Conservation (phyloP, 2,797 vertebrate species). For the Dicrostonyx torquatus region DNA sequence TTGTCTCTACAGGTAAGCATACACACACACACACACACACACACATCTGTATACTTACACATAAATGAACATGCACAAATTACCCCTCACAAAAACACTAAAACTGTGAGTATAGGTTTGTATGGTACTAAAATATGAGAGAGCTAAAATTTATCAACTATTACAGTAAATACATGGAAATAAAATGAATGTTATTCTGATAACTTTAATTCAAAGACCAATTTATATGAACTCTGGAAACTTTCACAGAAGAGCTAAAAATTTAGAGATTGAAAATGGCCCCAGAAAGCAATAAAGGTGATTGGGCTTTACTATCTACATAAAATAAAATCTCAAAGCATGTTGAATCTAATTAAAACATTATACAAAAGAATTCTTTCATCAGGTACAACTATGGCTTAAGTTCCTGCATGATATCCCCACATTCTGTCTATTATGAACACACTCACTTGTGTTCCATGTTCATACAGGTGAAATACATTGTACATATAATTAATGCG, state of each 20-base stretch:
- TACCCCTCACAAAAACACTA: not conserved
- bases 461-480: not conserved
- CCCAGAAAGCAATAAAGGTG: not conserved
- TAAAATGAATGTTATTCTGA: not conserved
- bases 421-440: not conserved
- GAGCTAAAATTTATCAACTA: not conserved
- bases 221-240: not conserved
- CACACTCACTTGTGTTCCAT: not conserved
- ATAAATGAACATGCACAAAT: not conserved
- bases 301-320: not conserved
- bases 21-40: not conserved
- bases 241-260: not conserved
- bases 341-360: not conserved
- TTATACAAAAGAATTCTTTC: not conserved
- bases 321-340: not conserved
- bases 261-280: slow-evolving; percentile 2
- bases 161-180: not conserved
- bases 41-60: too few species aligned
- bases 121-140: not conserved
- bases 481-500: not conserved
- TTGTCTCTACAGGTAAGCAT: not conserved
- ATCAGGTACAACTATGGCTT: not conserved
- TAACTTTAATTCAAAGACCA: not conserved
- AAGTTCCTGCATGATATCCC: not conserved
- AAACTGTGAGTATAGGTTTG: not conserved